Evolutionary conservation across 2,888 invertebrate genomes (phyloP).

Genomic region (Zaprionus obscuricornis): DNA sequence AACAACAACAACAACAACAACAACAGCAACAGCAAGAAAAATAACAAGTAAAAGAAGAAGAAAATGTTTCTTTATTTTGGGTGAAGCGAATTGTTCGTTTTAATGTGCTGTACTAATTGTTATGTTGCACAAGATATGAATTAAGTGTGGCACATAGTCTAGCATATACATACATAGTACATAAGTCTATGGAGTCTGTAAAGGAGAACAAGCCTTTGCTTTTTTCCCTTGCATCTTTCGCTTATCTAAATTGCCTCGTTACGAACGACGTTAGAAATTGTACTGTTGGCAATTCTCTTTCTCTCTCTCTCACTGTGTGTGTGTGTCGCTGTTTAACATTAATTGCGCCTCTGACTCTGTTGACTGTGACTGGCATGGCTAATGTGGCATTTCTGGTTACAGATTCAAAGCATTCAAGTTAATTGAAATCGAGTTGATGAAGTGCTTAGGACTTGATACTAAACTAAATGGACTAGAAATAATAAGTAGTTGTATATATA

Average conservation of each 20-base stretch:
- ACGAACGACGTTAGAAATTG: constrained; percentile 37
- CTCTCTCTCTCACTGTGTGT: too few species aligned
- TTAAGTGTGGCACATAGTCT: constrained; percentile 53
- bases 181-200: constrained; percentile 6
- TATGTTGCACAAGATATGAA: constrained; percentile 77
- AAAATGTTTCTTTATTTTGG: constrained; percentile 12
- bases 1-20: too few species aligned
- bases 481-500: too few species aligned
- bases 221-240: constrained; percentile 20
- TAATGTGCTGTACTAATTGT: constrained; percentile 69
- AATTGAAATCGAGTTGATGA: constrained; percentile 58
- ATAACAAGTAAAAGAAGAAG: too few species aligned
- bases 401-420: constrained; percentile 32
- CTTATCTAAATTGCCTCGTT: constrained; percentile 71
- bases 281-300: constrained; percentile 24
- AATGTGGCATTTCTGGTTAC: constrained; percentile 28
- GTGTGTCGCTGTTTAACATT: constrained; percentile 24
- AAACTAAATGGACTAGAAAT: constrained; percentile 4
- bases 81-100: constrained; percentile 43
- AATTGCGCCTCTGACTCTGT: constrained; percentile 19
- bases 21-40: too few species aligned
- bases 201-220: constrained; percentile 12
- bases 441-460: constrained; percentile 30
- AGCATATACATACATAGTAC: constrained; percentile 2
- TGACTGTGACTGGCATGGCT: constrained; percentile 55